These are phyloP conservation scores for Neolamprologus caudopunctatus DNA, from an alignment of 2,113 vertebrate species.

Conservation along the genomic window DNA sequence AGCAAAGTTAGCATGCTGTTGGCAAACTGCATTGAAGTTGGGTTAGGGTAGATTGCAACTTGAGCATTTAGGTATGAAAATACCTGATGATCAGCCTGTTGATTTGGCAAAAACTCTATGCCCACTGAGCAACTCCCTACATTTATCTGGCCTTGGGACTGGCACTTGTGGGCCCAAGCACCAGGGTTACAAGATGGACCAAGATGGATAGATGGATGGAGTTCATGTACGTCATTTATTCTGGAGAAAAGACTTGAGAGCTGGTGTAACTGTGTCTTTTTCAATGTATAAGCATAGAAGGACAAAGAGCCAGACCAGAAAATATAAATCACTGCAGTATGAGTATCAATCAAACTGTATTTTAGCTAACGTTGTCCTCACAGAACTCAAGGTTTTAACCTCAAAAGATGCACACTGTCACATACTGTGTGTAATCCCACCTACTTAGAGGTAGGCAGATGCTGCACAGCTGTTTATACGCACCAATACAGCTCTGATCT, in stretches of 20 bases:
- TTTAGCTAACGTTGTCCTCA: background rate
- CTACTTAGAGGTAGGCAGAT: background rate
- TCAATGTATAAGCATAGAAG: background rate
- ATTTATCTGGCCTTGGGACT: background rate
- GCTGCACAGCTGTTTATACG: background rate
- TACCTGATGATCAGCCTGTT: background rate
- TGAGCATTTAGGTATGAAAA: background rate
- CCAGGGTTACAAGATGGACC: rapidly evolving
- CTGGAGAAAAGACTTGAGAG: rapidly evolving
- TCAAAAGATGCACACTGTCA: background rate
- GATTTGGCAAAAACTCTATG: background rate
- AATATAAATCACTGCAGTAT: background rate
- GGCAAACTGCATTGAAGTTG: background rate
- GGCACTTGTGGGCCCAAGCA: background rate
- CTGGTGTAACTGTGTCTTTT: background rate
- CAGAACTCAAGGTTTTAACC: background rate
- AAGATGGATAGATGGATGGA: background rate
- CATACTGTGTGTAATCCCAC: background rate
- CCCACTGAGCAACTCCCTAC: background rate
- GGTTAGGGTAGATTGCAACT: background rate
- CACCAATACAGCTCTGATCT: background rate
- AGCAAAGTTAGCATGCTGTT: background rate
- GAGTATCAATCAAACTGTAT: background rate
- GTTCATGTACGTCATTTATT: rapidly evolving
- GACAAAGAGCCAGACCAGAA: background rate